Evolutionary conservation across 1,140 invertebrate species (phyloP).

Genomic region (Homarus americanus): DNA sequence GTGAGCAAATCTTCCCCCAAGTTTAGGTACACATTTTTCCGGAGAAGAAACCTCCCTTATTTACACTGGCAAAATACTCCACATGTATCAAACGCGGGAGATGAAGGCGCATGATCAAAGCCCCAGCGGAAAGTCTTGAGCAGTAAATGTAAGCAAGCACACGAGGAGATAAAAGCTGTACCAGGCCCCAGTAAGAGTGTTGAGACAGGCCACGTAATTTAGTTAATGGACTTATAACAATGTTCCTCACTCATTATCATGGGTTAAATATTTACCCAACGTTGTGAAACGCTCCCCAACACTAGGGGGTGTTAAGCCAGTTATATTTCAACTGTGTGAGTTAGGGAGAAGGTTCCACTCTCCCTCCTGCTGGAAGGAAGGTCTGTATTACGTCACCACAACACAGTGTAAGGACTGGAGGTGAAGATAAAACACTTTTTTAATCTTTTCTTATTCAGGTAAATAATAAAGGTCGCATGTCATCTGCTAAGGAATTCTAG

Average conservation of each 20-base stretch:
- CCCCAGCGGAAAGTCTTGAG: neutral
- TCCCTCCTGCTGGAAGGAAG: neutral
- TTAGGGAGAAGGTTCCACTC: no score
- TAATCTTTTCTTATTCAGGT: no score
- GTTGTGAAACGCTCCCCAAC: neutral
- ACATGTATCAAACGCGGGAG: neutral
- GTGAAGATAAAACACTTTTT: no score
- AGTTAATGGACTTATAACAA: conserved; percentile 6
- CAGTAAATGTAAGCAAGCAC: conserved; percentile 3
- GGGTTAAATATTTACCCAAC: neutral
- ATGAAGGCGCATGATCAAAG: conserved; percentile 15
- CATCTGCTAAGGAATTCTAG: no score
- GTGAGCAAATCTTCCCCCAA: neutral
- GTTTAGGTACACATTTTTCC: conserved; percentile 14
- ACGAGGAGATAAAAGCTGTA: neutral
- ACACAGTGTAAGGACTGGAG: no score
- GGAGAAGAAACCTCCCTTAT: conserved; percentile 1
- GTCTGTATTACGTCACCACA: no score
- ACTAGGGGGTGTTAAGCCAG: neutral
- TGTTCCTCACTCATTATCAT: neutral
- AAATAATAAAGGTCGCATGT: no score
- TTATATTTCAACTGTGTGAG: neutral
- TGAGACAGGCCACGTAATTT: neutral
- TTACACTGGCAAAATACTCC: conserved; percentile 11
- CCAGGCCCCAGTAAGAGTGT: neutral